phyloP scores from a whole-genome alignment of 2,888 invertebrate genomes.

The Notocelia uddmanniana region DNA sequence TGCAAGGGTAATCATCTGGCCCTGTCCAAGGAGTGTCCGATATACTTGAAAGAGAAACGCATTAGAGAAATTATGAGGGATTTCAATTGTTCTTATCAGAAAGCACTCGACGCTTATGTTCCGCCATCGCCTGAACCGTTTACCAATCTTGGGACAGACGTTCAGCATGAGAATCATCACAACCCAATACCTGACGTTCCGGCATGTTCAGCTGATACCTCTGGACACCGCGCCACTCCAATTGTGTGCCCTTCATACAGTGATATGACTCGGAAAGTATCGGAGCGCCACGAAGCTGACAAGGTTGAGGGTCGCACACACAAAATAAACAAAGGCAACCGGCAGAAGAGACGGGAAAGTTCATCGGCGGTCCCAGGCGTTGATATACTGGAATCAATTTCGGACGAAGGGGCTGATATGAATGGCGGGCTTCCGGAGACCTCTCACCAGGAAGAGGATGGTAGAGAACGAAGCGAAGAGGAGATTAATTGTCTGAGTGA shows the following conservation, averaged over 20 bases:
- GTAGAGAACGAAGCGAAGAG: conserved; percentile 4
- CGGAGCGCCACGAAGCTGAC: background rate
- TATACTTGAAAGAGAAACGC: conserved; percentile 47
- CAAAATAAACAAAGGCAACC: background rate
- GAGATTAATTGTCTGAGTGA: too few species aligned
- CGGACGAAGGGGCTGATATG: background rate
- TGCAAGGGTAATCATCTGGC: conserved; percentile 48
- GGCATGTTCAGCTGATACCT: background rate
- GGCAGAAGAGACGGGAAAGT: background rate
- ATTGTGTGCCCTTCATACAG: background rate
- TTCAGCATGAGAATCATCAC: background rate
- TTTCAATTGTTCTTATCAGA: conserved; percentile 48
- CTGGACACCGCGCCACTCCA: background rate
- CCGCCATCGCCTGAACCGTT: conserved; percentile 9
- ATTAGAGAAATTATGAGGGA: conserved; percentile 49
- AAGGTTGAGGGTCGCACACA: background rate
- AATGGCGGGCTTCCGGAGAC: background rate
- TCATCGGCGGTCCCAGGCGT: background rate
- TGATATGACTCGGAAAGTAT: background rate
- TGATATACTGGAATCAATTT: background rate
- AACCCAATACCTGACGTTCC: background rate
- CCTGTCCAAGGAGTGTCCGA: conserved; percentile 45
- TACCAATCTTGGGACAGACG: background rate
- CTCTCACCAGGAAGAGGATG: background rate
- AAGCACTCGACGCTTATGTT: conserved; percentile 40